Base-by-base conservation (phyloP, 2,797 vertebrate species). In the Balearica regulorum region DNA sequence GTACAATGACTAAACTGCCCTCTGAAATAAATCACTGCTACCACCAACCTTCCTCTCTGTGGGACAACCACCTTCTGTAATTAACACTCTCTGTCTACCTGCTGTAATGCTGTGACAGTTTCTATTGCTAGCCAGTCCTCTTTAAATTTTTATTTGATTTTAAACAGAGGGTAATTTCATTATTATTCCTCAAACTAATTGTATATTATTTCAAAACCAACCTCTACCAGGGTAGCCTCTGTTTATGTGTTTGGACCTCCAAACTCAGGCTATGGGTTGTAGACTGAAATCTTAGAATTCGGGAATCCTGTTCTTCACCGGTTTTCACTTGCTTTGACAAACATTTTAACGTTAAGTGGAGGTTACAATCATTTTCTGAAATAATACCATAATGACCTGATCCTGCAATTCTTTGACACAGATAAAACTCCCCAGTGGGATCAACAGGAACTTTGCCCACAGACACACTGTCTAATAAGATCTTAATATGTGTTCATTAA, bases 11-110 rank as follows among this genome's bases (percentile, higher is more conserved):
- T 94, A 90, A 89, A 95, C 39, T 72, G 77, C n/a, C 48, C 70
- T 87, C 80, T 84, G 81, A 87, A 92, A 96, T 90, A 87, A 94
- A 94, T 91, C 81, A 85, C 57, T 80, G 88, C 68, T 92, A 90
- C 48, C 84, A 90, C 46, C 90, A 91, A 66, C 68, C 41, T 83
- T 64, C 81, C 43, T 49, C 69, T 85, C 88, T 65, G 41, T 44
- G 75, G 84, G 76, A 83, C 58, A 78, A 58, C 70, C 53, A 65
- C 41, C 78, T 90, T 76, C 54, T 93, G 82, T 62, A 85, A 93
- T 83, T 87, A 83, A 89, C 53, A 48, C 58, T 86, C 33, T 51
- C 48, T 70, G 39, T 49, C 82, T 86, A 51, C 51, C 29, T 69
- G 93, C 57, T 51, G 6, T 65, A 96, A 51, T 16, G 19, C 48